Conservation (phyloP, 2,888 invertebrate genomes). For the Eupithecia inturbata region DNA sequence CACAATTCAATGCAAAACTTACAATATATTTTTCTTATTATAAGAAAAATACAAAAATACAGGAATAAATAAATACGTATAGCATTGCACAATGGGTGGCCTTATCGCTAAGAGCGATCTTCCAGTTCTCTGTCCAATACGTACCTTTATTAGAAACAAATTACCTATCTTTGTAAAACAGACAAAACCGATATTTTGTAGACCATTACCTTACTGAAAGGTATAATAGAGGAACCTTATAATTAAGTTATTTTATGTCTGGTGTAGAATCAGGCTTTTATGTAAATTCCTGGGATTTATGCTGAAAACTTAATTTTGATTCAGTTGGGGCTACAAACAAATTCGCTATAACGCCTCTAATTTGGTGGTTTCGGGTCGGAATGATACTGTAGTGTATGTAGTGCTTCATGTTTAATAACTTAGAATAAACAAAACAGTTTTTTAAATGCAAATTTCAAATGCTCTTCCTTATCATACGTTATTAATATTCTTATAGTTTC, state of each 20-base stretch:
- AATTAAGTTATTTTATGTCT: conserved; percentile 26
- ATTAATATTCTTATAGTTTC: no score
- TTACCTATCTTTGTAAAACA: neutral
- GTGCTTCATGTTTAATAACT: neutral
- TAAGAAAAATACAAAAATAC: neutral
- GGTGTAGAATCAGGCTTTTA: conserved; percentile 31
- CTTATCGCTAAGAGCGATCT: neutral
- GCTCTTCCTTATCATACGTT: no score
- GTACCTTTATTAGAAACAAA: neutral
- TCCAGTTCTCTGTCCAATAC: neutral
- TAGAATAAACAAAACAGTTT: neutral
- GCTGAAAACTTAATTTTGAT: conserved; percentile 31
- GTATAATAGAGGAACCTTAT: conserved; percentile 4
- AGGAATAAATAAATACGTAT: neutral
- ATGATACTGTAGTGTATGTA: conserved; percentile 4
- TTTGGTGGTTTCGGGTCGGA: conserved; percentile 19
- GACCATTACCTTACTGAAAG: neutral
- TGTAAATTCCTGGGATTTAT: conserved; percentile 28
- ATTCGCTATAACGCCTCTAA: conserved; percentile 28
- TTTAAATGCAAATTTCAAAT: no score
- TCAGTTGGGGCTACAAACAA: conserved; percentile 29
- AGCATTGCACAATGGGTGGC: neutral
- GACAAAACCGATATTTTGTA: neutral
- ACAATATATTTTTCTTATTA: neutral
- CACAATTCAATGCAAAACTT: neutral